Conservation (phyloP, 2,797 vertebrate genomes). For the Neomorphus geoffroyi region DNA sequence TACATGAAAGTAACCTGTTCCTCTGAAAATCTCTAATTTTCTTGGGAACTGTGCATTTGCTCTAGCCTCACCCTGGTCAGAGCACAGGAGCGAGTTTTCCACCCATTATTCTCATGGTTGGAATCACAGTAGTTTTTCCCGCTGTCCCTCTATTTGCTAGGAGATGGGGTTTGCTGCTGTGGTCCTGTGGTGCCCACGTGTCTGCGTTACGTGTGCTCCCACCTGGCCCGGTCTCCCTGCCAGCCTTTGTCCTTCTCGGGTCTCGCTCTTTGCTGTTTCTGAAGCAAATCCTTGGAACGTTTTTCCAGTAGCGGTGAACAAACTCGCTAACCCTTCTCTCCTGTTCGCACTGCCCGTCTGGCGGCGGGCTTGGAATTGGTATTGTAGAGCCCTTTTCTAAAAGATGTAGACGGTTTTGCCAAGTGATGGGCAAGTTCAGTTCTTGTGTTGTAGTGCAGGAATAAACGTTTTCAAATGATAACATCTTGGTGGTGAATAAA, state of each 20-base stretch:
- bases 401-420: background rate
- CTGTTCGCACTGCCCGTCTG: background rate
- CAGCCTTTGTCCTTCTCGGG: background rate
- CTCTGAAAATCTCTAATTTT: conserved; percentile 9
- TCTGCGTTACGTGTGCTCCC: background rate
- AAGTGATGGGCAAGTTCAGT: background rate
- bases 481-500: background rate
- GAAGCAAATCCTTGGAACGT: background rate
- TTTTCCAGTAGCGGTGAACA: background rate
- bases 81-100: background rate
- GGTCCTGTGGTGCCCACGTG: background rate
- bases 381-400: background rate
- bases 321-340: background rate
- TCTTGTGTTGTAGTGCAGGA: background rate
- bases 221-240: background rate
- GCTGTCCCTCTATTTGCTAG: background rate
- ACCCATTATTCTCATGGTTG: background rate
- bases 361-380: background rate
- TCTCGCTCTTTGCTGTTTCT: background rate
- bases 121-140: background rate
- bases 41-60: background rate
- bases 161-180: background rate
- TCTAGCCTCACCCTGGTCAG: background rate
- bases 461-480: background rate
- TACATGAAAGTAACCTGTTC: background rate